Evolutionary conservation across 2,888 invertebrate genomes (phyloP), one percentile per base, ranked within the genome.

Genomic region (Ceraclea dissimilis): DNA sequence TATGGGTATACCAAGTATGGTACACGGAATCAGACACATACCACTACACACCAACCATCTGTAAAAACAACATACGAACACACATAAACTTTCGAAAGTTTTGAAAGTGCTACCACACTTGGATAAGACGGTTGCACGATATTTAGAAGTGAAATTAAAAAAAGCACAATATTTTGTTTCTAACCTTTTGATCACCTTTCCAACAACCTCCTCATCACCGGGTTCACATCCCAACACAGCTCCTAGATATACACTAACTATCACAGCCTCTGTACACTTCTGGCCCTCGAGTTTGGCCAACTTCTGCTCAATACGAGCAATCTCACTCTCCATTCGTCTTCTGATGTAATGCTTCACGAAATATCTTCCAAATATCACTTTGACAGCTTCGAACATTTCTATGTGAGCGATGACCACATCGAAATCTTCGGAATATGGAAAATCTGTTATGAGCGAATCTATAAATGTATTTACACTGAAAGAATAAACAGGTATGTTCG

Each of bases 311-410:
- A 86, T 69, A 61, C 76, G 79, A 50, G 73, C 70, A 56, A 86
- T 76, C 43, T 80, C 78, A 17, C 78, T 73, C 52, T 72, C 70
- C 64, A 86, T 82, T 51, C 81, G 68, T 16, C 81, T 79, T 64
- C 78, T 79, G 50, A 87, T 68, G 67, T 81, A 75, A 19, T 71
- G 70, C 53, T 68, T 69, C 0, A 83, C 80, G 67, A 89, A 85
- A 43, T 78, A 75, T 59, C 74, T 73, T 6, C 88, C 87, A 67
- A 89, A 88, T 54, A 84, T 81, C 19, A 81, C 74, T 63, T 84
- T 83, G 51, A 85, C 71, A 22, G 75, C 75, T 47, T 75, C 74
- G 64, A 84, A 78, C 56, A 82, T 76, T 47, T 74, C 71, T 43
- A 82, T 73, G 47, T 46, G 54, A 13, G 58, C 49, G 4, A 18